Conservation (phyloP, 1,140 invertebrate genomes). For the Solenopsis invicta region DNA sequence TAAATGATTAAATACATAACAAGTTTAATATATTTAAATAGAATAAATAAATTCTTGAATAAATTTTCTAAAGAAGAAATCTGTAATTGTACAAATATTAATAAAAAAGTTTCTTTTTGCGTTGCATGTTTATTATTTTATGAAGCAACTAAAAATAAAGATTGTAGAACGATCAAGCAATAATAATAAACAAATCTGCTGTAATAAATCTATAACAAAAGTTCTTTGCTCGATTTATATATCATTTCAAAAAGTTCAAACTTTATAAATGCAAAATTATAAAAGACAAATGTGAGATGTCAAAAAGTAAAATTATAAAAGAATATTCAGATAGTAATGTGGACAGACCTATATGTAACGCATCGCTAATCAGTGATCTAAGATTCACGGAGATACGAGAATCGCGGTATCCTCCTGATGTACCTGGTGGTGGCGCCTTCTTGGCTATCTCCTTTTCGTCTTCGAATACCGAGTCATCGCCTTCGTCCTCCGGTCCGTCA, state of each 20-base stretch:
- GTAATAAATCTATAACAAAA: not conserved
- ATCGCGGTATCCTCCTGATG: not conserved
- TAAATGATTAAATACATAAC: not conserved
- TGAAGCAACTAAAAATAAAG: not conserved
- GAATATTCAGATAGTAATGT: not conserved
- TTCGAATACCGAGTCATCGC: conserved; percentile 85
- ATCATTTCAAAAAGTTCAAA: no score
- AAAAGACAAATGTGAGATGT: not conserved
- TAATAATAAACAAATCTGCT: not conserved
- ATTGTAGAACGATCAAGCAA: not conserved
- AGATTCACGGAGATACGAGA: not conserved
- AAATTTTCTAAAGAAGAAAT: not conserved
- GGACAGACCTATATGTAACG: not conserved
- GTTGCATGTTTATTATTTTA: not conserved
- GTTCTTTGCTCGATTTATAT: not conserved
- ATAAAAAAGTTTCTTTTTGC: not conserved
- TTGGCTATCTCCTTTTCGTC: conserved; percentile 68
- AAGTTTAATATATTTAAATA: not conserved
- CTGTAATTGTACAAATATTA: not conserved
- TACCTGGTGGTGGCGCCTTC: conserved; percentile 75
- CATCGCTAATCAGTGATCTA: not conserved
- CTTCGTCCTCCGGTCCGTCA: conserved; percentile 83
- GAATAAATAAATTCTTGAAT: not conserved
- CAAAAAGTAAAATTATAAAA: not conserved
- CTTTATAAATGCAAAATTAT: not conserved